phyloP scores from a whole-genome alignment of 1,140 invertebrate species.

The Chironomus striatipennis region DNA sequence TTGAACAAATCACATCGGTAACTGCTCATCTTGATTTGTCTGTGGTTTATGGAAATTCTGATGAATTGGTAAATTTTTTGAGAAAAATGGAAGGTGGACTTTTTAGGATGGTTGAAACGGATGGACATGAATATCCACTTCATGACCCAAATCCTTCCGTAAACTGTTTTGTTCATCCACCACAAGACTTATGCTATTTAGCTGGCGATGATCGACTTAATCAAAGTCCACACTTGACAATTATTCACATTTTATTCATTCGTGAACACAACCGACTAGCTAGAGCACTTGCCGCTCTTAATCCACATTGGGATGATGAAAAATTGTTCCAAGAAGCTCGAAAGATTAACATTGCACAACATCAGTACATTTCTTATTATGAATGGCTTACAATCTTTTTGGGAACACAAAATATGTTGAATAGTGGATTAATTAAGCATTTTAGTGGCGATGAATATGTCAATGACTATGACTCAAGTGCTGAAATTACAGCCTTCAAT shows the following conservation, averaged over 20 bases:
- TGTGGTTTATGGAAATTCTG: conserved; percentile 69
- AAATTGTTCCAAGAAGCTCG: conserved; percentile 78
- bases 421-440: conserved; percentile 59
- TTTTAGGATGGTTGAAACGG: conserved; percentile 49
- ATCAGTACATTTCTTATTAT: conserved; percentile 77
- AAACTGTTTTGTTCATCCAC: conserved; percentile 48
- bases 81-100: conserved; percentile 57
- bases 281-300: conserved; percentile 56
- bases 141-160: conserved; percentile 52
- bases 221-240: conserved; percentile 71
- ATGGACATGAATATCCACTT: conserved; percentile 59
- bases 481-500: conserved; percentile 72
- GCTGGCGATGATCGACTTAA: conserved; percentile 77
- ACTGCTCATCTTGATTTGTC: conserved; percentile 80
- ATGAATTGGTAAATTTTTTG: conserved; percentile 50
- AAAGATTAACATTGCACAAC: conserved; percentile 64
- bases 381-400: conserved; percentile 57
- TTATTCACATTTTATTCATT: conserved; percentile 74
- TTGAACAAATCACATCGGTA: conserved; percentile 70
- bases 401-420: conserved; percentile 57
- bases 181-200: conserved; percentile 57
- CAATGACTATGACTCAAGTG: conserved; percentile 72
- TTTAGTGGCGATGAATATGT: conserved; percentile 54
- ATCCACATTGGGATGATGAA: conserved; percentile 83
- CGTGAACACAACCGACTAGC: conserved; percentile 89